Evolutionary conservation across 2,113 vertebrate species (phyloP).

Genomic region (Grus americana): DNA sequence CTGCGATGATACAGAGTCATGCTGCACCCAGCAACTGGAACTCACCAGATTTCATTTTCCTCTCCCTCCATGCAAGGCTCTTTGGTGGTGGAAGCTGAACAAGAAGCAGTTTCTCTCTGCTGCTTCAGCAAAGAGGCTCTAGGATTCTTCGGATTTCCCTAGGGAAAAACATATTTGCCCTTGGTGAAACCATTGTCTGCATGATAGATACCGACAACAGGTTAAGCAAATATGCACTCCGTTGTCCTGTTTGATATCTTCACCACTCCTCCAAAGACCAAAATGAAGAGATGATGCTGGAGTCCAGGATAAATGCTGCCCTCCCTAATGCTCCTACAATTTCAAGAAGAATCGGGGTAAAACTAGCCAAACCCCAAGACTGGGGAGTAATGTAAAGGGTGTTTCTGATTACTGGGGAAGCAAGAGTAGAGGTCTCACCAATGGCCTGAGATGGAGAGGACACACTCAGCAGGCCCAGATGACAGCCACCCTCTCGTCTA

Average conservation of each 20-base stretch:
- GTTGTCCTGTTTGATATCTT: conserved; percentile 12
- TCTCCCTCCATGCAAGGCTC: background rate
- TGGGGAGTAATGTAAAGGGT: background rate
- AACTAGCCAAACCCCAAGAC: background rate
- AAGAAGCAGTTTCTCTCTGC: conserved; percentile 6
- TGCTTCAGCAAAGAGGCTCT: background rate
- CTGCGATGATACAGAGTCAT: background rate
- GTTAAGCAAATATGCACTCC: background rate
- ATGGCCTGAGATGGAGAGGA: background rate
- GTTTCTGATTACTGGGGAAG: background rate
- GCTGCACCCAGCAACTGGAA: background rate
- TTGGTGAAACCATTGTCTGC: background rate
- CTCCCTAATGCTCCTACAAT: background rate
- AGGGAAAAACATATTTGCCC: background rate
- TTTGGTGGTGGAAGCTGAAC: background rate
- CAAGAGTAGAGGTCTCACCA: background rate
- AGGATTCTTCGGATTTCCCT: background rate
- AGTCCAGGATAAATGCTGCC: background rate
- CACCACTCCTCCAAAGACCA: background rate
- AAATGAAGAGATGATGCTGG: conserved; percentile 2
- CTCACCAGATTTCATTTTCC: accelerated
- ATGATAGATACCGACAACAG: background rate
- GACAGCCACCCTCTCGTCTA: background rate
- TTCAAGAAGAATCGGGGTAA: background rate
- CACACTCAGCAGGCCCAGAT: background rate